Percentiles rank a stretch among this genome's conserved stretches.
These are phyloP conservation scores for Cheumatopsyche charites DNA, from an alignment of 1,140 invertebrate genomes.

Conservation along the genomic window DNA sequence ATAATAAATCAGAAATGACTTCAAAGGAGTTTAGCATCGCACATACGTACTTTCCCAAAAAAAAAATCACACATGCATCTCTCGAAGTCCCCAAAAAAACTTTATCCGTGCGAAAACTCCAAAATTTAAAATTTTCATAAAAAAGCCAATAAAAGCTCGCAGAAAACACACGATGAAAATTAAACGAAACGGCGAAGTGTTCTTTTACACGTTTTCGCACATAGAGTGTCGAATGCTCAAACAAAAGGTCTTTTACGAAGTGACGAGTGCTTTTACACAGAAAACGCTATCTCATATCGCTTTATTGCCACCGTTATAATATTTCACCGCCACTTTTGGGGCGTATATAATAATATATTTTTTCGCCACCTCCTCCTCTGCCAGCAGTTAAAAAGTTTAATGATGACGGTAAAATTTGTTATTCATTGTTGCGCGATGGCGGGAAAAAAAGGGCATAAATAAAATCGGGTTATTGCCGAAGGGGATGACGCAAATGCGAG, in stretches of 20 bases:
- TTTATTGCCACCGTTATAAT: constrained; percentile 8
- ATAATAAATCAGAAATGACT: too few relatives aligned
- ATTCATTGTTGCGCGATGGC: constrained; percentile 8
- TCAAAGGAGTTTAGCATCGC: too few relatives aligned
- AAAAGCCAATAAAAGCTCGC: too few relatives aligned
- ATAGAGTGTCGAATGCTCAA: neutral
- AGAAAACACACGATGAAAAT: too few relatives aligned
- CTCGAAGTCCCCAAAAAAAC: too few relatives aligned
- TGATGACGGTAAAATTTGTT: constrained; percentile 19
- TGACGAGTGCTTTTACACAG: neutral
- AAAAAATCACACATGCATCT: too few relatives aligned
- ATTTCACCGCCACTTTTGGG: neutral
- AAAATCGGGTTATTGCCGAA: neutral
- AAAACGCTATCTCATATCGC: constrained; percentile 11
- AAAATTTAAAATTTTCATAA: too few relatives aligned
- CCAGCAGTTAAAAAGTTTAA: constrained; percentile 19
- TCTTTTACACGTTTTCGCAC: neutral
- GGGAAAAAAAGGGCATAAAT: neutral
- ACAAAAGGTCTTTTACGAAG: constrained; percentile 13
- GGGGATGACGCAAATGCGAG: neutral
- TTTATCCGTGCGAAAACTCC: too few relatives aligned
- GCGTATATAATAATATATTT: neutral
- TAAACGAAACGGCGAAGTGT: too few relatives aligned
- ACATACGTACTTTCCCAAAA: too few relatives aligned
- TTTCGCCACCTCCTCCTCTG: neutral